phyloP scores from a whole-genome alignment of 30 jellyfish, hydroid and myxozoan species.

The Chrysaora quinquecirrha region DNA sequence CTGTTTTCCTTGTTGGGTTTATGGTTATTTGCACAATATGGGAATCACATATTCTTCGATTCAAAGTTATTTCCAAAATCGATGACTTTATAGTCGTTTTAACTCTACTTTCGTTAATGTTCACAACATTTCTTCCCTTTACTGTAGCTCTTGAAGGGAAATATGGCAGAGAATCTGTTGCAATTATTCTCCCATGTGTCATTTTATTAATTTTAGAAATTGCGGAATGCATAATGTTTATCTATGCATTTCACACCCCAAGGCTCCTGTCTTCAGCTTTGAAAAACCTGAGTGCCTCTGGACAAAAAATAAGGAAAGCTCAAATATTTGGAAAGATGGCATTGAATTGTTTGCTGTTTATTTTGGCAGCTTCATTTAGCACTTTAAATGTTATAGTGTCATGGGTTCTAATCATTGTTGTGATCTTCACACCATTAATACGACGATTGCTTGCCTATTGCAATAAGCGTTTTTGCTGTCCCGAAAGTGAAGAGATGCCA shows the following conservation, averaged over 20 bases:
- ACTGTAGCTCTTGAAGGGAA: constrained; percentile 84
- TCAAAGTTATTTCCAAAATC: constrained; percentile 60
- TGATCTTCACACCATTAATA: constrained; percentile 69
- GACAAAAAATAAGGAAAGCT: constrained; percentile 36
- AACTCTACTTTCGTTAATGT: constrained; percentile 76
- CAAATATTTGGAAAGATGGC: constrained; percentile 64
- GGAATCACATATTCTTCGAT: constrained; percentile 86
- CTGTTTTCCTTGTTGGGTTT: constrained; percentile 82
- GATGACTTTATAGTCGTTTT: constrained; percentile 78
- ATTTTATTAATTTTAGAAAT: constrained; percentile 63
- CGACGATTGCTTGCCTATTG: constrained; percentile 51
- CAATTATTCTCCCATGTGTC: constrained; percentile 59
- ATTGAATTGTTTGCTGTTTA: constrained; percentile 64
- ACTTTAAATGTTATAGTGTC: constrained; percentile 54
- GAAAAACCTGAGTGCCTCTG: constrained; percentile 40
- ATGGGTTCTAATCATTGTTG: constrained; percentile 60
- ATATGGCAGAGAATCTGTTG: constrained; percentile 46
- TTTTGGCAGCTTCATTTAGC: constrained; percentile 78
- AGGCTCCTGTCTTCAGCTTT: constrained; percentile 55
- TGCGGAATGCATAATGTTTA: constrained; percentile 51
- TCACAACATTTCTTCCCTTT: constrained; percentile 85
- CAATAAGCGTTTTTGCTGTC: constrained; percentile 33
- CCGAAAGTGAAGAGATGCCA: constrained; percentile 32
- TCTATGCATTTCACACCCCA: constrained; percentile 71
- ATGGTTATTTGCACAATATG: constrained; percentile 79